Evolutionary conservation across 2,797 vertebrate species (phyloP).

Genomic region (Sylvilagus floridanus): DNA sequence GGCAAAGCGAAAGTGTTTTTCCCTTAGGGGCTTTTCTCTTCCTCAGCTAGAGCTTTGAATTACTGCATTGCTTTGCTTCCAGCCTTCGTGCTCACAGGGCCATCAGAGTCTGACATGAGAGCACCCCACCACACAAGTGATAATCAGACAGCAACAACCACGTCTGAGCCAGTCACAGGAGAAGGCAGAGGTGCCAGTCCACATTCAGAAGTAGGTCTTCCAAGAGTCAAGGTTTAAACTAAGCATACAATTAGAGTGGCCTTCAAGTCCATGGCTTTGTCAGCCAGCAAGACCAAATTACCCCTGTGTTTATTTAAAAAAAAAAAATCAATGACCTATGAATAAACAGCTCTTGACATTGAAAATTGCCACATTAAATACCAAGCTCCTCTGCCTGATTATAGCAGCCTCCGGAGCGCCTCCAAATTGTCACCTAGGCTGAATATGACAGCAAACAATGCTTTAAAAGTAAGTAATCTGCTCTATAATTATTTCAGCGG

Average conservation of each 20-base stretch:
- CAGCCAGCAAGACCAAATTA: conserved; percentile 70
- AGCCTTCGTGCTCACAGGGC: neutral
- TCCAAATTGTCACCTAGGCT: conserved; percentile 75
- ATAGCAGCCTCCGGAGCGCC: neutral
- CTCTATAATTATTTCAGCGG: conserved; percentile 84
- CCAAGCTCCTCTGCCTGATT: conserved; percentile 35
- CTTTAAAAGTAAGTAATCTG: conserved; percentile 84
- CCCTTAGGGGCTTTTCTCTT: conserved; percentile 9
- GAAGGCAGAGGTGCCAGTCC: neutral
- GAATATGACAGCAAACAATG: conserved; percentile 83
- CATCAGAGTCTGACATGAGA: conserved; percentile 4
- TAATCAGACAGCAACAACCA: neutral
- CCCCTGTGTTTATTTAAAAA: conserved; percentile 58
- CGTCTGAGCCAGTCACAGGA: neutral
- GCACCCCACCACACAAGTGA: neutral
- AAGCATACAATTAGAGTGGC: conserved; percentile 55
- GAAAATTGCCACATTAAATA: conserved; percentile 78
- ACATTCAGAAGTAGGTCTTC: conserved; percentile 37
- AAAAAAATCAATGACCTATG: conserved; percentile 72
- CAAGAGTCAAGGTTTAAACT: conserved; percentile 42
- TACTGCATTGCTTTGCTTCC: neutral
- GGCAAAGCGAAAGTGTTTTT: neutral
- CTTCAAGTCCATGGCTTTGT: conserved; percentile 40
- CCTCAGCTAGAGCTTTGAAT: conserved; percentile 30
- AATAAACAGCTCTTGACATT: conserved; percentile 79